Conservation (phyloP, 2,888 invertebrate genomes). For the Panzeria rudis region DNA sequence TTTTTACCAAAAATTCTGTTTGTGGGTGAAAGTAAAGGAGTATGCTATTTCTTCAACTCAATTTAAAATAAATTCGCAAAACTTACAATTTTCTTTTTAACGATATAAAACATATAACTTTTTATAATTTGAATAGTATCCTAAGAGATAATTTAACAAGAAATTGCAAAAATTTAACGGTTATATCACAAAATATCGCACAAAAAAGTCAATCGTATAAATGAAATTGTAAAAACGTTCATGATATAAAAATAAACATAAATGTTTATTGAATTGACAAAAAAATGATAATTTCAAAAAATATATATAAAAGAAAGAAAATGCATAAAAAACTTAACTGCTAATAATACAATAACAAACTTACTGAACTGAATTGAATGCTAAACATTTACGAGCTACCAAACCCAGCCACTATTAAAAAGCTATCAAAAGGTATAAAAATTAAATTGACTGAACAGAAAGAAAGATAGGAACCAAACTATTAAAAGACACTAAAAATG, state of each 20-base stretch:
- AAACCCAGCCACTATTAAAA: constrained; percentile 61
- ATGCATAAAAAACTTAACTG: constrained; percentile 28
- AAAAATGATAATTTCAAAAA: constrained; percentile 40
- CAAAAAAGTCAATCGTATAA: constrained; percentile 52
- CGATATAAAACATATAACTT: constrained; percentile 52
- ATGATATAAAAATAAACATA: constrained; percentile 68
- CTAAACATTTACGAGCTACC: constrained; percentile 64
- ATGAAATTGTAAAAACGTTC: constrained; percentile 63
- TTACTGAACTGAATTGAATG: constrained; percentile 44
- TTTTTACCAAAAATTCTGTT: constrained; percentile 1
- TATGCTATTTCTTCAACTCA: neutral
- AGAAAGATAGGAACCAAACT: constrained; percentile 44
- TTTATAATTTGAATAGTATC: neutral
- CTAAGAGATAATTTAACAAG: constrained; percentile 32
- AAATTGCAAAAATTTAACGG: constrained; percentile 42
- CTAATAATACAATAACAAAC: constrained; percentile 50
- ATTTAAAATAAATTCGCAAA: constrained; percentile 13
- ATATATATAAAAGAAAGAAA: constrained; percentile 23
- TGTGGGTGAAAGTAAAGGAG: constrained; percentile 48
- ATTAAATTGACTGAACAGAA: constrained; percentile 58
- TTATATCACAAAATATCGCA: constrained; percentile 40
- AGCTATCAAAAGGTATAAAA: constrained; percentile 60
- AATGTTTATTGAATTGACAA: constrained; percentile 61
- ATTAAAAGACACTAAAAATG: constrained; percentile 43
- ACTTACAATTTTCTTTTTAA: constrained; percentile 45